A percentile compares a stretch with the other conserved stretches of the same genome.
phyloP scores from a whole-genome alignment of 2,113 vertebrate genomes.

The Coregonus clupeaformis region DNA sequence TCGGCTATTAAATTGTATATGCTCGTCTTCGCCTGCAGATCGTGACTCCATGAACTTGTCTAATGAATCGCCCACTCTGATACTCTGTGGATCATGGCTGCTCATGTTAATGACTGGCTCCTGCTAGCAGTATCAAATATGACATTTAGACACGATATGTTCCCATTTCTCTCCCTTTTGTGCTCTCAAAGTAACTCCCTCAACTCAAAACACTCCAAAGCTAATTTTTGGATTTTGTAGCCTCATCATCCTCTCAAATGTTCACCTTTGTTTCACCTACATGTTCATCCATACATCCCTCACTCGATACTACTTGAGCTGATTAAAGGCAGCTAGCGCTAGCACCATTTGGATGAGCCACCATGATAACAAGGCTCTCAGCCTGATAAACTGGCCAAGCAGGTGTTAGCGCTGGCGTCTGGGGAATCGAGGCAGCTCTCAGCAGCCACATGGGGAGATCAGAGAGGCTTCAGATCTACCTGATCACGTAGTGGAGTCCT shows the following conservation, averaged over 20 bases:
- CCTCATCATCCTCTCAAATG: no score
- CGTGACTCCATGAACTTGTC: constrained; percentile 1
- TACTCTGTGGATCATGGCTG: no score
- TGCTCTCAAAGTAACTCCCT: no score
- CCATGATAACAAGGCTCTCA: constrained; percentile 36
- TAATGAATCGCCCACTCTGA: neutral
- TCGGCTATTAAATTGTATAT: constrained; percentile 6
- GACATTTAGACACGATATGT: no score
- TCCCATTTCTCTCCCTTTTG: no score
- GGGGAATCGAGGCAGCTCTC: constrained; percentile 62
- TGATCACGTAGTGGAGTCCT: constrained; percentile 47
- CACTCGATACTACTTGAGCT: constrained; percentile 23
- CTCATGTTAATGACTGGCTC: neutral
- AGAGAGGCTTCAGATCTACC: constrained; percentile 65
- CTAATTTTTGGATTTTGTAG: no score
- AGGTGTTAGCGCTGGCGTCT: constrained; percentile 64
- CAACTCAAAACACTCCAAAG: no score
- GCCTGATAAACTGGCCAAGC: constrained; percentile 57
- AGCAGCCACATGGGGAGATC: constrained; percentile 63
- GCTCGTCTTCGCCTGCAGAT: neutral
- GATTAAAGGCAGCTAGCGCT: constrained; percentile 48
- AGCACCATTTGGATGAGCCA: constrained; percentile 47
- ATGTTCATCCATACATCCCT: constrained; percentile 11
- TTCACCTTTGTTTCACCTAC: no score
- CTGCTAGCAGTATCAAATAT: neutral